Conservation (phyloP, 2,888 invertebrate genomes). For the Eumacrocentrus americanus region DNA sequence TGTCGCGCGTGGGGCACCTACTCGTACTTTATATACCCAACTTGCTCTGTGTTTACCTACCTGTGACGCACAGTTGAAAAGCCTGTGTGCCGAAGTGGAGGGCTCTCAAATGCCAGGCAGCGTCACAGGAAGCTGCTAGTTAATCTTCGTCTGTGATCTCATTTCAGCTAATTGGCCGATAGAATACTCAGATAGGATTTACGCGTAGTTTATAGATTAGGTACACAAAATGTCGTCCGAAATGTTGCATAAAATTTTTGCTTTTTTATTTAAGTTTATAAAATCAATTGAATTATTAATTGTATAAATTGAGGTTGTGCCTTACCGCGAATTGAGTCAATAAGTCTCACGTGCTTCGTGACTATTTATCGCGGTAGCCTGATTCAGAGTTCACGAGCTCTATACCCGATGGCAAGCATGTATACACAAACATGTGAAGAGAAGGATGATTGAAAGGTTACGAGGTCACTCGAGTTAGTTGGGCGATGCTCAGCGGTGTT, state of each 20-base stretch:
- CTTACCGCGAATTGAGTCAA: conserved; percentile 18
- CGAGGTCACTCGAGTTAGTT: conserved; percentile 22
- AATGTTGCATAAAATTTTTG: too few relatives aligned
- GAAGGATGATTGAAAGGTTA: conserved; percentile 21
- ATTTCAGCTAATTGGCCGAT: conserved; percentile 57
- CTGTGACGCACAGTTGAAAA: conserved; percentile 10
- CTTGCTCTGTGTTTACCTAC: conserved; percentile 8
- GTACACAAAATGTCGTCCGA: too few relatives aligned
- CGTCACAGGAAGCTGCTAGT: conserved; percentile 49
- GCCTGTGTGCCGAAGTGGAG: conserved; percentile 3
- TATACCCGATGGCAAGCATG: not conserved
- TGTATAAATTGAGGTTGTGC: not conserved
- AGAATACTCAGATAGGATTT: conserved; percentile 40
- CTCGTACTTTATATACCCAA: not conserved
- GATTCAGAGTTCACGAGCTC: conserved; percentile 22
- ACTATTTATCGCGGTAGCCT: conserved; percentile 23
- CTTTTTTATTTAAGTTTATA: too few relatives aligned
- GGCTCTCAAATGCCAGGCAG: conserved; percentile 22
- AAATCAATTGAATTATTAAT: too few relatives aligned
- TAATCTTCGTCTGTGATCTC: conserved; percentile 54
- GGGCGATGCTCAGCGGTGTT: conserved; percentile 1
- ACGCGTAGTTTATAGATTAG: conserved; percentile 10
- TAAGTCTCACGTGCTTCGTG: conserved; percentile 23
- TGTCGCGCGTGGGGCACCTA: conserved; percentile 10
- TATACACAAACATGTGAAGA: not conserved